Evolutionary conservation across 2,888 invertebrate genomes (phyloP).

Genomic region (Girardia tigrina): DNA sequence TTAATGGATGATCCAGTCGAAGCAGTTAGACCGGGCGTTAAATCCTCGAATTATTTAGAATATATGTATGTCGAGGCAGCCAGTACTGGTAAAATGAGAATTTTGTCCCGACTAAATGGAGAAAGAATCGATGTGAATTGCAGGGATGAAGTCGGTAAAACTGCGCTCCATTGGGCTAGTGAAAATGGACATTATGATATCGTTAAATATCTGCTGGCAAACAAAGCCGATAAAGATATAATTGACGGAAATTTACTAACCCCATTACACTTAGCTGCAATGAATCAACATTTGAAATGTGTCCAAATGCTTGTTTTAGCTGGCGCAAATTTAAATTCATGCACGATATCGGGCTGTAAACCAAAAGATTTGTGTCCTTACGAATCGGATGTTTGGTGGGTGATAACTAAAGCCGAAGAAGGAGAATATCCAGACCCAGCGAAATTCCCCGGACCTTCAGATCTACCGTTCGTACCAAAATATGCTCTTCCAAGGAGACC

Average conservation of each 20-base stretch:
- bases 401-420: background rate
- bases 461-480: conserved; percentile 5
- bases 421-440: background rate
- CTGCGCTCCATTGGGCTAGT: conserved; percentile 28
- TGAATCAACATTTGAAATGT: background rate
- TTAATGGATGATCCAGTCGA: background rate
- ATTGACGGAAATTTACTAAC: background rate
- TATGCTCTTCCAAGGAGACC: background rate
- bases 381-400: background rate
- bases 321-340: background rate
- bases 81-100: background rate
- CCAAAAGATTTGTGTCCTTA: background rate
- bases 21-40: background rate
- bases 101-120: background rate
- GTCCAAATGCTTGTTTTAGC: background rate
- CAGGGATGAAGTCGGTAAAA: conserved; percentile 28
- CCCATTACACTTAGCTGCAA: background rate
- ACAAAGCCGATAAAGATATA: background rate
- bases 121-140: conserved; percentile 27
- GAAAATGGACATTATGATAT: conserved; percentile 20
- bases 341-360: background rate
- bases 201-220: background rate
- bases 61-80: background rate
- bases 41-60: background rate
- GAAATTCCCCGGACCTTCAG: background rate